phyloP scores from a whole-genome alignment of 2,888 invertebrate species.

The Heteromurus nitidus region DNA sequence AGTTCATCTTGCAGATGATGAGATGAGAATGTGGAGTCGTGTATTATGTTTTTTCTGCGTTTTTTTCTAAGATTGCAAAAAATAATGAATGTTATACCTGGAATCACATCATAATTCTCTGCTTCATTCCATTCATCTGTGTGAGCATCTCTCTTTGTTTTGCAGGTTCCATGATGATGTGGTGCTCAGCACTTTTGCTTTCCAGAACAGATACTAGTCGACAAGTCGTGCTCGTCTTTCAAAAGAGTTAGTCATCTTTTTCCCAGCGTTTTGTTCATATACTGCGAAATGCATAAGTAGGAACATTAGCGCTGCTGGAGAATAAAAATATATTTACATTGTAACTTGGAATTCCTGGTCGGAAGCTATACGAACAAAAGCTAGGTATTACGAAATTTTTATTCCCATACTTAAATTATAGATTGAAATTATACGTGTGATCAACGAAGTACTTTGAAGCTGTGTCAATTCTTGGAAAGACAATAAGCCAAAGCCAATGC shows the following conservation, averaged over 20 bases:
- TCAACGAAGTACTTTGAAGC: background rate
- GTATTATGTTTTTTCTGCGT: too few species aligned
- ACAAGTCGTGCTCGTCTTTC: background rate
- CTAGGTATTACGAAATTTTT: background rate
- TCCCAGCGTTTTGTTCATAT: slow-evolving; percentile 62
- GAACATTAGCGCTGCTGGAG: slow-evolving; percentile 61
- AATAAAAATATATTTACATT: slow-evolving; percentile 9
- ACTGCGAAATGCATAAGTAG: slow-evolving; percentile 15
- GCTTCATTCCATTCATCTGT: too few species aligned
- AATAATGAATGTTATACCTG: background rate
- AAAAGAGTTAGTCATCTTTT: slow-evolving; percentile 46
- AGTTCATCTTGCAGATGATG: too few species aligned
- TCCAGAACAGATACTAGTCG: background rate
- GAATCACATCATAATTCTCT: background rate
- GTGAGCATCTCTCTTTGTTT: background rate
- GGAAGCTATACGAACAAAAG: background rate
- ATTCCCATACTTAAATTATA: background rate
- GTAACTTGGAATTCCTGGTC: background rate
- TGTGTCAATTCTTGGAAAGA: background rate
- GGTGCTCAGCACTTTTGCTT: background rate
- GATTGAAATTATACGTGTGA: background rate
- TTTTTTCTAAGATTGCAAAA: background rate
- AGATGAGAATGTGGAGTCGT: too few species aligned
- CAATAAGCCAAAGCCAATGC: background rate
- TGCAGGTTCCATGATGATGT: background rate